These are phyloP conservation scores for Clamator glandarius DNA, from an alignment of 2,797 vertebrate species.

Conservation along the genomic window DNA sequence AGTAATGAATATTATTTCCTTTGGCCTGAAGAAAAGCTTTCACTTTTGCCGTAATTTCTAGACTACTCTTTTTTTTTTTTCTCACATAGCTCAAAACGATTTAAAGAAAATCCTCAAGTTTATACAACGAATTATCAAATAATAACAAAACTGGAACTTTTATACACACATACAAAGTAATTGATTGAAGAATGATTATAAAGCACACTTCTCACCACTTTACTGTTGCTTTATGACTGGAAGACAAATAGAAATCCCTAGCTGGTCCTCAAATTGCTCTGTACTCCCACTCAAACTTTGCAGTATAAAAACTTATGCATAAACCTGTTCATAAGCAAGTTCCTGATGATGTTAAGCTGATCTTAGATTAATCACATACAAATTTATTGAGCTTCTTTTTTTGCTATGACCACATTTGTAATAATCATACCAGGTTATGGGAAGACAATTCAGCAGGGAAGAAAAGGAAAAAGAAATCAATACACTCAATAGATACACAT, in stretches of 20 bases:
- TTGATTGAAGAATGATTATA: not conserved
- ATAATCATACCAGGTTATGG: not conserved
- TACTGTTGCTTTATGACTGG: not conserved
- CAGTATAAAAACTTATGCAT: conserved; percentile 3
- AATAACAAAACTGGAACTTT: conserved; percentile 45
- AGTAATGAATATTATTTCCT: not conserved
- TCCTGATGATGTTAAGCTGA: not conserved
- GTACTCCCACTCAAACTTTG: not conserved
- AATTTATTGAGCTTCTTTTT: conserved; percentile 12
- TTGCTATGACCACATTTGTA: not conserved
- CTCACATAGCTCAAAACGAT: not conserved
- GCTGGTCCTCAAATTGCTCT: not conserved
- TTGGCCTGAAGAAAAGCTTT: not conserved
- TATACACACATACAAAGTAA: not conserved
- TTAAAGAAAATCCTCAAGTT: conserved; percentile 44
- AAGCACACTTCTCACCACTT: not conserved
- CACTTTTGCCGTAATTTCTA: not conserved
- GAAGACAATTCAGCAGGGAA: not conserved
- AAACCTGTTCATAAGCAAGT: conserved; percentile 3
- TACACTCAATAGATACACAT: not conserved
- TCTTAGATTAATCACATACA: not conserved
- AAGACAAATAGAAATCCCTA: not conserved
- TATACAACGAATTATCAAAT: conserved; percentile 34
- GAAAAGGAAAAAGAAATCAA: conserved; percentile 2
- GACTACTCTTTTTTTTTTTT: not conserved